These are phyloP conservation scores for Xylota segnis DNA, from an alignment of 2,888 invertebrate genomes.

Conservation along the genomic window DNA sequence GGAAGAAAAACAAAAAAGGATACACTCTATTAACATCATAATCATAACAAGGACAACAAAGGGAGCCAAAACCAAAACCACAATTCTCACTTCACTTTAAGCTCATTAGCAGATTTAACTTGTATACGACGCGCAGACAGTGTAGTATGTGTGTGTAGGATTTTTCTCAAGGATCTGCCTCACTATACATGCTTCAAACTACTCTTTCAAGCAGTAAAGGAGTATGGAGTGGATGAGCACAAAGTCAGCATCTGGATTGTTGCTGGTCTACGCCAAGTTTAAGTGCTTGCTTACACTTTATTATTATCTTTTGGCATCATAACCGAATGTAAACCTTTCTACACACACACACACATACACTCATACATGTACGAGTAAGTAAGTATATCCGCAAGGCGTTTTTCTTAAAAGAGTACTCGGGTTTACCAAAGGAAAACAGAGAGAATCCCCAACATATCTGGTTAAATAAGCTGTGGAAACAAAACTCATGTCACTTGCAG, in stretches of 20 bases:
- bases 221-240: neutral
- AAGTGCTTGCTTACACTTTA: constrained; percentile 62
- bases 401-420: constrained; percentile 43
- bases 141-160: constrained; percentile 10
- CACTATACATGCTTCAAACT: constrained; percentile 23
- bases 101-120: constrained; percentile 70
- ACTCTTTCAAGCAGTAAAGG: neutral
- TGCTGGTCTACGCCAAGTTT: constrained; percentile 45
- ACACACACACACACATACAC: too few species aligned
- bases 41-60: constrained; percentile 56
- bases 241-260: constrained; percentile 59
- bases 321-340: constrained; percentile 56
- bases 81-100: constrained; percentile 70
- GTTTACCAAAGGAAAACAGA: constrained; percentile 52
- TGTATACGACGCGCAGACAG: constrained; percentile 22
- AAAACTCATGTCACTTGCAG: constrained; percentile 68
- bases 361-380: neutral
- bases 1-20: neutral
- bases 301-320: constrained; percentile 65
- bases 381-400: constrained; percentile 40
- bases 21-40: constrained; percentile 67
- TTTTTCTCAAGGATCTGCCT: constrained; percentile 36
- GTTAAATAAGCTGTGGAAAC: constrained; percentile 43
- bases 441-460: constrained; percentile 10
- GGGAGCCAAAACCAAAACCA: constrained; percentile 47